Evolutionary conservation across 2,113 vertebrate species (phyloP).

Genomic region (Pica pica): DNA sequence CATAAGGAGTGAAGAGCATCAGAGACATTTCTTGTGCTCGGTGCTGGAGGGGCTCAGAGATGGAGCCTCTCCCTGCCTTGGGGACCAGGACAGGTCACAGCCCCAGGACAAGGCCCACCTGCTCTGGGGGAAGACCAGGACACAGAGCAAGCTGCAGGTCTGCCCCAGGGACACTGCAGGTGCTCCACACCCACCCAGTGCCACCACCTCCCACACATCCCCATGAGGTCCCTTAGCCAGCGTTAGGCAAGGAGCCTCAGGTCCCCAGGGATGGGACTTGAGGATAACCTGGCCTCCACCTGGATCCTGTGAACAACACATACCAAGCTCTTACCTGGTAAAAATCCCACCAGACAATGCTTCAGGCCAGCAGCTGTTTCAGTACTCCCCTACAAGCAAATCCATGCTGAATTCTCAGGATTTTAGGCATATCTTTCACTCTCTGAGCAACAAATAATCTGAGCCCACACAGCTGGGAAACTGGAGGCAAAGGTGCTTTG

Average conservation of each 20-base stretch:
- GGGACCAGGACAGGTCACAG: not conserved
- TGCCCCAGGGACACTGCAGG: not conserved
- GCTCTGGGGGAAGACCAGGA: not conserved
- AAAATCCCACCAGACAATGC: not conserved
- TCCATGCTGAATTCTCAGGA: not conserved
- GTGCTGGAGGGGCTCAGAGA: not conserved
- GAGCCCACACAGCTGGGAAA: not conserved
- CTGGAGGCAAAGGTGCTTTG: not conserved
- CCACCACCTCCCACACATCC: not conserved
- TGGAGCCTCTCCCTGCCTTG: not conserved
- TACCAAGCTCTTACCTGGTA: not conserved
- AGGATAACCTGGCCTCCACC: not conserved
- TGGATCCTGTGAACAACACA: fast-evolving
- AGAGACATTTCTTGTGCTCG: fast-evolving
- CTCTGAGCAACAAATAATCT: not conserved
- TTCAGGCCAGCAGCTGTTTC: not conserved
- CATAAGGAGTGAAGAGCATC: fast-evolving
- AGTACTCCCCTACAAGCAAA: not conserved
- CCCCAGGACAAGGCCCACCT: fast-evolving
- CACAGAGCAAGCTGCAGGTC: not conserved
- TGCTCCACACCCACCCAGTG: not conserved
- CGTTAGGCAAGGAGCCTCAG: fast-evolving
- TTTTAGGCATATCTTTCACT: not conserved
- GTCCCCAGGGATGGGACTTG: not conserved
- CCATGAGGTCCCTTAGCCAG: not conserved